A percentile compares a stretch with the other conserved stretches of the same genome.
These are phyloP conservation scores for Galendromus occidentalis DNA, from an alignment of 1,140 invertebrate species.

Conservation along the genomic window DNA sequence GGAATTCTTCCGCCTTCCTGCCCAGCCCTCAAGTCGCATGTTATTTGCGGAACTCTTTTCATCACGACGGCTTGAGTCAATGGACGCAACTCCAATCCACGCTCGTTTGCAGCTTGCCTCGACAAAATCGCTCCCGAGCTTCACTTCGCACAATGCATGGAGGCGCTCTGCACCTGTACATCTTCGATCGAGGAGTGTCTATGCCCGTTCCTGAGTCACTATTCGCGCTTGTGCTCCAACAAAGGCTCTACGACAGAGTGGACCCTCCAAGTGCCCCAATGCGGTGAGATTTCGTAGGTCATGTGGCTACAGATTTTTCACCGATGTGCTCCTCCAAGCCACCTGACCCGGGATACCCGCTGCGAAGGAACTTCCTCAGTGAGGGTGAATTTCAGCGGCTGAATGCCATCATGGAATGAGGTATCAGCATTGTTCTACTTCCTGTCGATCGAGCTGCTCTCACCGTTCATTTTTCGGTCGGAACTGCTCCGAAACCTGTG, in stretches of 20 bases:
- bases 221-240: slow-evolving; percentile 53
- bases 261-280: slow-evolving; percentile 51
- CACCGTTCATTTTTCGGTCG: neutral
- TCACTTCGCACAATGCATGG: slow-evolving; percentile 58
- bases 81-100: too few species aligned
- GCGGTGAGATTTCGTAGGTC: slow-evolving; percentile 32
- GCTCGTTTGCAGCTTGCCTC: slow-evolving; percentile 51
- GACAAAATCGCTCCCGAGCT: slow-evolving; percentile 50
- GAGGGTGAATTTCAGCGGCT: neutral
- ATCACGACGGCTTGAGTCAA: too few species aligned
- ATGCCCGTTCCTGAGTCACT: slow-evolving; percentile 55
- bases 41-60: too few species aligned
- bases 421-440: neutral
- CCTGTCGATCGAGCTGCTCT: neutral
- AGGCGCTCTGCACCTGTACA: slow-evolving; percentile 64
- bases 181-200: slow-evolving; percentile 28
- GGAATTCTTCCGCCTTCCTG: too few species aligned
- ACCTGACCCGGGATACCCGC: too few species aligned
- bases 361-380: too few species aligned
- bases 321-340: too few species aligned
- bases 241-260: slow-evolving; percentile 48
- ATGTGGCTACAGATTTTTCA: neutral
- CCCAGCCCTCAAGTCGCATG: too few species aligned
- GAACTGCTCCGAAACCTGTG: slow-evolving; percentile 32
- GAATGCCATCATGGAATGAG: neutral